Evolutionary conservation across 2,797 vertebrate genomes (phyloP).

Genomic region (Eleutherodactylus coqui): DNA sequence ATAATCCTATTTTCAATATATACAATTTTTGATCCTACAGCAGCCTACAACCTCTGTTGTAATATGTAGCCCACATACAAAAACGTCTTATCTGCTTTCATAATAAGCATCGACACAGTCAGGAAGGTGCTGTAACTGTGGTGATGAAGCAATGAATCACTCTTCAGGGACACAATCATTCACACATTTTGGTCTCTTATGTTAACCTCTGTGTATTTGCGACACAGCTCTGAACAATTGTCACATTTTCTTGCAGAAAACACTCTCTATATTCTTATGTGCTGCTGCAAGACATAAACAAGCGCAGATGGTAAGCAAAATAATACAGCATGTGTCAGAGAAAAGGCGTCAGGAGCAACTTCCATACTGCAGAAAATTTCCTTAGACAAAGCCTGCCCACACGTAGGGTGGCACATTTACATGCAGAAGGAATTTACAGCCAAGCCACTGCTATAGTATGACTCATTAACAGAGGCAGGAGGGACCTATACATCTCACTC

Average conservation of each 20-base stretch:
- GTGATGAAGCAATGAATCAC: background rate
- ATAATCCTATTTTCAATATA: background rate
- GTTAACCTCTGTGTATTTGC: background rate
- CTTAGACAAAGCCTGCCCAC: conserved; percentile 29
- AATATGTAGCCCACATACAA: background rate
- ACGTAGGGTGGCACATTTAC: conserved; percentile 6
- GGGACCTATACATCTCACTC: background rate
- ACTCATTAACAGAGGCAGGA: conserved; percentile 10
- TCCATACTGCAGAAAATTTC: conserved; percentile 40
- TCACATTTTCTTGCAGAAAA: background rate
- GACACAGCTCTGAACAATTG: background rate
- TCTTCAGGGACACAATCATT: background rate
- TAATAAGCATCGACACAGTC: background rate
- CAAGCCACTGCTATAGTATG: conserved; percentile 12
- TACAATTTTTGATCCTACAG: background rate
- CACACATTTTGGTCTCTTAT: background rate
- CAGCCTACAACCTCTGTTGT: background rate
- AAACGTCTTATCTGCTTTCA: background rate
- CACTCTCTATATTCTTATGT: background rate
- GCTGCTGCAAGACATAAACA: conserved; percentile 24
- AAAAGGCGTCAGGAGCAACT: conserved; percentile 53
- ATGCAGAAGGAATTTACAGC: background rate
- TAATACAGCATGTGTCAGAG: conserved; percentile 38
- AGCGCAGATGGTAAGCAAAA: conserved; percentile 50
- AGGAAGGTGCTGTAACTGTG: background rate